Conservation (phyloP, 1,140 invertebrate genomes). For the Anagrus nilaparvatae region DNA sequence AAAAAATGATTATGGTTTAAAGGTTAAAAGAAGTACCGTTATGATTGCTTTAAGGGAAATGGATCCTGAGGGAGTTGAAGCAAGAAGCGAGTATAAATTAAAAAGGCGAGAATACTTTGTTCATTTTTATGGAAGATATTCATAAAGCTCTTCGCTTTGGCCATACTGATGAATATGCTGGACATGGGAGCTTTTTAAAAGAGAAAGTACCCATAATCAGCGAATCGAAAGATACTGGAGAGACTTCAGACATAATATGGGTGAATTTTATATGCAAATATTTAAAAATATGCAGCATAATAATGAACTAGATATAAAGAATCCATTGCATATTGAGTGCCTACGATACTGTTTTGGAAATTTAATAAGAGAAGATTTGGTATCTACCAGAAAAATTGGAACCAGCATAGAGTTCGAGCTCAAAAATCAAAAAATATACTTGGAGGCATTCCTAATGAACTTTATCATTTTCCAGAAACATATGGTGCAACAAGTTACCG, state of each 20-base stretch:
- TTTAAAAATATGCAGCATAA: slow-evolving; percentile 1
- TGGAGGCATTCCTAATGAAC: too few species aligned
- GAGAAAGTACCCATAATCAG: slow-evolving; percentile 7
- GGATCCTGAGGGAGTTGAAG: slow-evolving; percentile 1
- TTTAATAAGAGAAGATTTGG: not conserved
- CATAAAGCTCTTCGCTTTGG: slow-evolving; percentile 3
- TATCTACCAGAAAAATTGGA: not conserved
- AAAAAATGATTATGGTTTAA: too few species aligned
- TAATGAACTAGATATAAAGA: not conserved
- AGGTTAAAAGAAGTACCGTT: too few species aligned
- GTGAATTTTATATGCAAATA: not conserved
- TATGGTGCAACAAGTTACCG: too few species aligned
- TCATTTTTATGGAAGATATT: not conserved
- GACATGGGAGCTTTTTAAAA: slow-evolving; percentile 1
- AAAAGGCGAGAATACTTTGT: slow-evolving; percentile 16
- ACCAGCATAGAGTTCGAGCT: not conserved
- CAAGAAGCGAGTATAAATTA: not conserved
- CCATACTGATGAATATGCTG: slow-evolving; percentile 4
- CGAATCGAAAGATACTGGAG: slow-evolving; percentile 6
- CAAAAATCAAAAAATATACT: too few species aligned
- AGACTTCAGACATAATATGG: too few species aligned
- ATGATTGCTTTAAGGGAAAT: not conserved
- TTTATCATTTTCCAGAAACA: too few species aligned
- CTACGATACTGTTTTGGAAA: not conserved
- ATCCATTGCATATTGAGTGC: not conserved